Evolutionary conservation across 64 coral and sea anemone species (phyloP), one percentile per base, ranked within the genome.

Genomic region (Platygyra sinensis): DNA sequence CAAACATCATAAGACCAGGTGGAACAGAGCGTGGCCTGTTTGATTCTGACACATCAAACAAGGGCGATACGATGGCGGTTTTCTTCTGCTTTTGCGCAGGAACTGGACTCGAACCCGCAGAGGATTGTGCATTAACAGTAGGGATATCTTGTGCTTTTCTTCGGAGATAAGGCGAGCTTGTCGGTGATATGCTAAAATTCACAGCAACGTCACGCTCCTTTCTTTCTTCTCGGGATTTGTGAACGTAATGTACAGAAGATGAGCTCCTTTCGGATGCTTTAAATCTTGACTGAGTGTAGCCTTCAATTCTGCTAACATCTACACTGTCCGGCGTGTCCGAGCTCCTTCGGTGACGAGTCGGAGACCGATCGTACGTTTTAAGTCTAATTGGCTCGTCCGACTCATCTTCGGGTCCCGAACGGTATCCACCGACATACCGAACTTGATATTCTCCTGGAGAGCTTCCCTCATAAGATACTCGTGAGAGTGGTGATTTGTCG

Each of bases 1-100:
- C 95, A 91, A 91, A 94, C 76, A 90, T 75, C 32, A 86, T 39
- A 74, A 94, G n/a, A 14, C 89, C 94, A 28, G 94, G 89, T 9
- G 85, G 79, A 49, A 64, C 86, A 22, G 94, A 54, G 85, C 89
- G 94, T 51, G 94, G 81, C 72, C 95, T 94, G 82, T 25, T 30
- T 11, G 67, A 60, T 27, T 67, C 62, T 50, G 83, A 32, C 60
- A 90, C 73, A 82, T 93, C 95, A 19, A 93, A 78, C 74, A 96
- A 76, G 4, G 95, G 95, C n/a, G 91, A 91, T 18, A 96, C 95
- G 27, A 96, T 92, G 24, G 95, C 95, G 30, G 92, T 96, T 65
- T 96, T 96, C 78, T 96, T 96, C 29, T 67, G 65, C 81, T 83
- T 93, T 8, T 64, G 67, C n/a, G 67, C 65, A 25, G 89, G 25